Evolutionary conservation across 2,888 invertebrate genomes (phyloP).

Genomic region (Ariolimax columbianus): DNA sequence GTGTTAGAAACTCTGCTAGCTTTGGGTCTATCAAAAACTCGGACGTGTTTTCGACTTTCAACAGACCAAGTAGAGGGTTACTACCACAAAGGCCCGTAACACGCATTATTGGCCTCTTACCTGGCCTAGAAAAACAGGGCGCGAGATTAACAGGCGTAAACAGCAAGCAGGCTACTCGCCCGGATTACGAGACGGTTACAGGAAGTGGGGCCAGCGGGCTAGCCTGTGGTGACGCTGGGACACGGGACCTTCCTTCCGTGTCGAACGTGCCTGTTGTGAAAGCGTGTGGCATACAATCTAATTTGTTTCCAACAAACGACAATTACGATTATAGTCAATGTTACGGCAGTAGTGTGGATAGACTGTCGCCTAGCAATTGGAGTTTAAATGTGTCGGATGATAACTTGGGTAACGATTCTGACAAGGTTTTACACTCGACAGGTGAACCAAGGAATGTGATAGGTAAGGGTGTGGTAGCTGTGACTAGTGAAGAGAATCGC

Average conservation of each 20-base stretch:
- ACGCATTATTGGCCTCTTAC: not conserved
- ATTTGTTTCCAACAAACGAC: slow-evolving; percentile 3
- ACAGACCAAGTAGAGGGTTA: not conserved
- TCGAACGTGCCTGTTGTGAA: too few species aligned
- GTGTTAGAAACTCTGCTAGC: not conserved
- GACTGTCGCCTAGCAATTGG: not conserved
- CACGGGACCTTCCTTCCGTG: slow-evolving; percentile 10
- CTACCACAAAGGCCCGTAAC: not conserved
- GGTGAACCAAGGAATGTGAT: slow-evolving; percentile 3
- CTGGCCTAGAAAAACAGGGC: slow-evolving; percentile 10
- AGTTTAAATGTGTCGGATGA: not conserved
- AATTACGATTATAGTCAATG: slow-evolving; percentile 24
- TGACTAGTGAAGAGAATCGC: not conserved
- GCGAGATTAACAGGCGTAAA: slow-evolving; percentile 30
- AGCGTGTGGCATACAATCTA: not conserved
- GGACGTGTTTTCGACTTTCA: not conserved
- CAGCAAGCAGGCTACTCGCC: slow-evolving; percentile 1
- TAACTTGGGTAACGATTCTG: not conserved
- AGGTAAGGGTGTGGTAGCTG: not conserved
- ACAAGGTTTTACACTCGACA: not conserved
- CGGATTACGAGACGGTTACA: slow-evolving; percentile 25
- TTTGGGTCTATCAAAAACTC: not conserved
- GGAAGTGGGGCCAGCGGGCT: slow-evolving; percentile 9
- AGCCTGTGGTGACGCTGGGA: slow-evolving; percentile 23
- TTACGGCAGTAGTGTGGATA: slow-evolving; percentile 43